These are phyloP conservation scores for Chaenodraco wilsoni DNA, from an alignment of 2,797 vertebrate genomes.

Conservation along the genomic window DNA sequence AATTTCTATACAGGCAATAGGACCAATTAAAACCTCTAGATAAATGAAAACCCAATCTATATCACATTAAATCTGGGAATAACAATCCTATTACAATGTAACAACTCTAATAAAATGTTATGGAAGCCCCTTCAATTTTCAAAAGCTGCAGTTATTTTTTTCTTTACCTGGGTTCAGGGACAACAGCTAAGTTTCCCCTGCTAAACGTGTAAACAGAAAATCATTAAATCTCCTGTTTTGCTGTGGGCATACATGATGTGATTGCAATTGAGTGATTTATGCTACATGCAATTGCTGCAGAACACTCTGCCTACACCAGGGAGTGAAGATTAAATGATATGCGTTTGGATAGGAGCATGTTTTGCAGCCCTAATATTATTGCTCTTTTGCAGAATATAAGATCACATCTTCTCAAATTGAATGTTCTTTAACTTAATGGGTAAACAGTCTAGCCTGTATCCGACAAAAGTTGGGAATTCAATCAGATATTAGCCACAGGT, in stretches of 20 bases:
- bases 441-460: conserved; percentile 53
- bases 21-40: conserved; percentile 42
- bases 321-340: conserved; percentile 78
- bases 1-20: conserved; percentile 25
- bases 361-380: conserved; percentile 76
- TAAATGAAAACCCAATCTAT: conserved; percentile 48
- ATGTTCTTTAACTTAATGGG: conserved; percentile 76
- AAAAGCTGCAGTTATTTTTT: conserved; percentile 35
- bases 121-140: conserved; percentile 26
- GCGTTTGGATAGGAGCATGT: conserved; percentile 76
- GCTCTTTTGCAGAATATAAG: conserved; percentile 76
- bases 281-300: conserved; percentile 76
- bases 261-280: conserved; percentile 68
- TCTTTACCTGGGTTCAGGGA: conserved; percentile 31
- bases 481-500: conserved; percentile 71
- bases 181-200: conserved; percentile 20
- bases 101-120: conserved; percentile 47
- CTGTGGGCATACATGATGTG: conserved; percentile 47
- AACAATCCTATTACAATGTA: conserved; percentile 51
- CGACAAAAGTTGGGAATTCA: conserved; percentile 58
- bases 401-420: conserved; percentile 75
- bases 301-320: conserved; percentile 55
- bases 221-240: conserved; percentile 48
- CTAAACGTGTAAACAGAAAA: conserved; percentile 51
- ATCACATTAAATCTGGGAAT: conserved; percentile 52